phyloP scores from a whole-genome alignment of 2,797 vertebrate species.

The Hoplostethus atlanticus region DNA sequence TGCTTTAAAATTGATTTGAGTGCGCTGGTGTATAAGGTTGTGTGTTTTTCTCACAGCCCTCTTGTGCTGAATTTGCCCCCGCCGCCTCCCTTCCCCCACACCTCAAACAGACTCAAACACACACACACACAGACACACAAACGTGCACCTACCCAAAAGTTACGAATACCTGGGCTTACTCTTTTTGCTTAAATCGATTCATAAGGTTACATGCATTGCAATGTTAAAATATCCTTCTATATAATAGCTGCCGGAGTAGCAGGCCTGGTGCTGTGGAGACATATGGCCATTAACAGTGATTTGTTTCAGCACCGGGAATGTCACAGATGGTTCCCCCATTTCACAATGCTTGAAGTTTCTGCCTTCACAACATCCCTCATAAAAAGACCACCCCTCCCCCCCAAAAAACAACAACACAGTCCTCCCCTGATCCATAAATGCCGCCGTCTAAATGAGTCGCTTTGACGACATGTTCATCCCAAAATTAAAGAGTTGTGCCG shows the following conservation, averaged over 20 bases:
- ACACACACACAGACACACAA: constrained; percentile 9
- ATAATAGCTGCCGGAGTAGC: neutral
- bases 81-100: neutral
- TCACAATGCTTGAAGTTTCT: constrained; percentile 66
- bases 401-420: constrained; percentile 17
- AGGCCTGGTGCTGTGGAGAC: constrained; percentile 56
- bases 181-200: neutral
- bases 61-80: constrained; percentile 43
- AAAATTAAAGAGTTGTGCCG: constrained; percentile 56
- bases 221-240: neutral
- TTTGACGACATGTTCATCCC: constrained; percentile 64
- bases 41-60: constrained; percentile 91
- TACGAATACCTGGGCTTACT: neutral
- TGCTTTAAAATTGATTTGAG: constrained; percentile 91
- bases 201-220: neutral
- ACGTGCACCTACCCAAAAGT: neutral
- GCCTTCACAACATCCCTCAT: constrained; percentile 66
- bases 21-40: constrained; percentile 86
- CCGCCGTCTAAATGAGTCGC: constrained; percentile 58
- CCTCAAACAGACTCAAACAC: neutral
- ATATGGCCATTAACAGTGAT: constrained; percentile 81
- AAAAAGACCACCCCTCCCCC: constrained; percentile 48
- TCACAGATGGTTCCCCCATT: constrained; percentile 77
- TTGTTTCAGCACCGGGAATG: constrained; percentile 60
- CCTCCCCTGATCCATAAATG: constrained; percentile 72